Evolutionary conservation across 1,140 invertebrate species (phyloP).

Genomic region (Berghia stephanieae): DNA sequence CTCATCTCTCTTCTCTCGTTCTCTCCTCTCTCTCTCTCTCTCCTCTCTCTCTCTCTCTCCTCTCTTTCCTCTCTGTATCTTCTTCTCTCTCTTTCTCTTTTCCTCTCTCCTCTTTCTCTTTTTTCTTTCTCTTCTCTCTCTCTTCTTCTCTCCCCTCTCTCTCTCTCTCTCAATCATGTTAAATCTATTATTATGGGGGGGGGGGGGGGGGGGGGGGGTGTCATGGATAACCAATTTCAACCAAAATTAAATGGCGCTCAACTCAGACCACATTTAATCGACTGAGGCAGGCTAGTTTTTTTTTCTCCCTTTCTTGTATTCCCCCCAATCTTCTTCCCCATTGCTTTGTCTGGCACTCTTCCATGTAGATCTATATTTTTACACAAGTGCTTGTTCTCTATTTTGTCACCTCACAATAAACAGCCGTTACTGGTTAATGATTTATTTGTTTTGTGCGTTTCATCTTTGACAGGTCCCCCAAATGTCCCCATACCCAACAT

Average conservation of each 20-base stretch:
- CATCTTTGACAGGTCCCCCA: conserved; percentile 36
- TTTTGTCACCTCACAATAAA: no score
- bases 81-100: background rate
- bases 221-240: no score
- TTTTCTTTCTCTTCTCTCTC: background rate
- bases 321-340: background rate
- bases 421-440: no score
- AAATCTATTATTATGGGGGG: background rate
- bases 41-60: background rate
- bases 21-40: conserved; percentile 10
- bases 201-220: background rate
- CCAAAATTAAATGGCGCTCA: no score
- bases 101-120: conserved; percentile 5
- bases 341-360: background rate
- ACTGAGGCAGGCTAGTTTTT: background rate
- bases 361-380: no score
- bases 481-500: conserved; percentile 53
- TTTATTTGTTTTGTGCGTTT: no score
- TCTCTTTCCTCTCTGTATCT: background rate
- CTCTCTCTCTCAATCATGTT: background rate
- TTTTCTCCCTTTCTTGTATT: background rate
- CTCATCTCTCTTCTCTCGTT: no score
- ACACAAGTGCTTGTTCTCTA: no score
- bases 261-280: background rate
- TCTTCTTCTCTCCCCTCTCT: background rate